Evolutionary conservation across 2,797 vertebrate species (phyloP).

Genomic region (Falco novaeseelandiae): DNA sequence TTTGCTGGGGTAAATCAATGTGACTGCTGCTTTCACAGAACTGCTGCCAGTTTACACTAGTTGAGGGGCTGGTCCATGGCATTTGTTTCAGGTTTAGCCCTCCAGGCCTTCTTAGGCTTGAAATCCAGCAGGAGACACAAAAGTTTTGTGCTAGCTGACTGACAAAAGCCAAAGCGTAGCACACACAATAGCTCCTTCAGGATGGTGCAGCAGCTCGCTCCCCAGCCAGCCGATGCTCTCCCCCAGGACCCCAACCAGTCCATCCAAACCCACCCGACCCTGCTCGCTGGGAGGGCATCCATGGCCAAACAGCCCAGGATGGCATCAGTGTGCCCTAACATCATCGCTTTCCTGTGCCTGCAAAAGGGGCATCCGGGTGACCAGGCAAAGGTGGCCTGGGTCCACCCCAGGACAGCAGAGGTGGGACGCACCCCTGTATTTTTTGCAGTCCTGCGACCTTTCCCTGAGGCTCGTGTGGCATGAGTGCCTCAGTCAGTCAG

Average conservation of each 20-base stretch:
- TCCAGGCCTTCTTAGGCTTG: not conserved
- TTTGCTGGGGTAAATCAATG: not conserved
- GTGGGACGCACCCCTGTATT: not conserved
- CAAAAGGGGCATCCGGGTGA: accelerated
- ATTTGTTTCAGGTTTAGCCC: not conserved
- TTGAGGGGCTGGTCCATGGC: not conserved
- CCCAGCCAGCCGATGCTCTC: not conserved
- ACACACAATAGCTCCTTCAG: accelerated
- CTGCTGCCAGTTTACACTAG: not conserved
- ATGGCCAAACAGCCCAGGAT: not conserved
- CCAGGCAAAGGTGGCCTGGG: not conserved
- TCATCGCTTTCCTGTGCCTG: not conserved
- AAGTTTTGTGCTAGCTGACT: not conserved
- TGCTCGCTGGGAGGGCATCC: not conserved
- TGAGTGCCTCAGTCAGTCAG: not conserved
- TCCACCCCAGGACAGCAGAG: not conserved
- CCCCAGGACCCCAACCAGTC: not conserved
- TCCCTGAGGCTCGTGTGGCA: not conserved
- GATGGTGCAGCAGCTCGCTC: accelerated
- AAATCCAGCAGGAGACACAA: not conserved
- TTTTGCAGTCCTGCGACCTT: not conserved
- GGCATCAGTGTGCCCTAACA: not conserved
- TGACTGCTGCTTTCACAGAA: not conserved
- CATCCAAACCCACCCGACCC: not conserved
- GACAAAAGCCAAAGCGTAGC: not conserved